These are phyloP conservation scores for Agelaius phoeniceus DNA, from an alignment of 2,113 vertebrate species.

Conservation along the genomic window DNA sequence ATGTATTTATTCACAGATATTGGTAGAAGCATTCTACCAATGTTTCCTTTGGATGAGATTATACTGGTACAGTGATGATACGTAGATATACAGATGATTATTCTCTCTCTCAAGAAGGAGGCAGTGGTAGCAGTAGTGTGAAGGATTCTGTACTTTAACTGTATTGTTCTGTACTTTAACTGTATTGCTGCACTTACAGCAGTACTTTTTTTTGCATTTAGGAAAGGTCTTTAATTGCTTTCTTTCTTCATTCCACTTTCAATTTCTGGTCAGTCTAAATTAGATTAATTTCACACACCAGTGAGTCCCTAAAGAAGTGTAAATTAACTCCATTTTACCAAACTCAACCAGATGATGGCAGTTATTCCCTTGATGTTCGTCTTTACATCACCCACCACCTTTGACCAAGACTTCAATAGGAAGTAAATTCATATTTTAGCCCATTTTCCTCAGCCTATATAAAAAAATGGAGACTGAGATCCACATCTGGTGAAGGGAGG, in stretches of 20 bases:
- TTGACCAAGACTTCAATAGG: constrained; percentile 2
- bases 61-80: neutral
- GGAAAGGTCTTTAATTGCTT: constrained; percentile 20
- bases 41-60: neutral
- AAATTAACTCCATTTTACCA: constrained; percentile 56
- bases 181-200: neutral
- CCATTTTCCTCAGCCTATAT: neutral
- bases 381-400: neutral
- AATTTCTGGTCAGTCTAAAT: constrained; percentile 34
- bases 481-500: neutral
- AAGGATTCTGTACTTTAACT: neutral
- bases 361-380: constrained; percentile 13
- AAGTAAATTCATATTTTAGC: neutral
- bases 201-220: neutral
- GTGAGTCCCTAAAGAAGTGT: constrained; percentile 35
- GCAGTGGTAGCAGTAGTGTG: neutral
- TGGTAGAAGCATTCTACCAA: neutral
- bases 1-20: neutral
- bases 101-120: neutral
- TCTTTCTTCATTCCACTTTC: constrained; percentile 28
- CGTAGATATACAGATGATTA: neutral
- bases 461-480: neutral
- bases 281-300: constrained; percentile 48
- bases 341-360: constrained; percentile 40
- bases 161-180: neutral